These are phyloP conservation scores for Aspidoscelis tigris DNA, from an alignment of 2,113 vertebrate genomes.

Conservation along the genomic window DNA sequence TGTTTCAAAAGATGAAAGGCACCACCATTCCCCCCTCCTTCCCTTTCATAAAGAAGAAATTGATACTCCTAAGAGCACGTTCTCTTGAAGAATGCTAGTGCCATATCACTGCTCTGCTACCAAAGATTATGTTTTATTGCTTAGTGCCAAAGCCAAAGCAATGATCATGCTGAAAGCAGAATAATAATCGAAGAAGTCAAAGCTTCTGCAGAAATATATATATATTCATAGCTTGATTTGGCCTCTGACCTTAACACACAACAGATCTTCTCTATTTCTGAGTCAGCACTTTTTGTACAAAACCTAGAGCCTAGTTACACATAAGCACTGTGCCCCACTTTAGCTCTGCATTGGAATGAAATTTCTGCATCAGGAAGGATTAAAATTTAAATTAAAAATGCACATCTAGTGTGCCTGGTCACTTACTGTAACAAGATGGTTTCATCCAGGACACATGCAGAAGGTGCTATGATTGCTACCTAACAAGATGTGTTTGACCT, in stretches of 20 bases:
- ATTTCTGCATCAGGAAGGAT: no score
- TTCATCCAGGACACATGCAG: no score
- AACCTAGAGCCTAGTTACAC: background rate
- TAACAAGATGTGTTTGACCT: no score
- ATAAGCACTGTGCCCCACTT: background rate
- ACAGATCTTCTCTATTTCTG: conserved; percentile 4
- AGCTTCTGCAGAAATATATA: conserved; percentile 34
- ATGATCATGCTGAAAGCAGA: conserved; percentile 29
- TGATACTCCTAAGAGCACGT: conserved; percentile 11
- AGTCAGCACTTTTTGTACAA: background rate
- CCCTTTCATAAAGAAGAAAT: conserved; percentile 41
- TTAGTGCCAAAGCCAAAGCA: conserved; percentile 24
- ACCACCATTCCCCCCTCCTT: conserved; percentile 15
- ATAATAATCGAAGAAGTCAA: background rate
- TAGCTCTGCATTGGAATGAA: no score
- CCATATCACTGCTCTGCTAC: conserved; percentile 15
- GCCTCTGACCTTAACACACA: conserved; percentile 29
- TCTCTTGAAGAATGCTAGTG: conserved; percentile 13
- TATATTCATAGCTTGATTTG: conserved; percentile 46
- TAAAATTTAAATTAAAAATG: no score
- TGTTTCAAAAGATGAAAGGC: conserved; percentile 22
- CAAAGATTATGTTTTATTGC: conserved; percentile 30
- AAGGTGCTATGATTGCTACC: no score
- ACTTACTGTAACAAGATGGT: no score
- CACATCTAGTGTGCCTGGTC: no score